Base-by-base conservation (phyloP, 2,888 invertebrate species). In the Stenoptilia bipunctidactyla region DNA sequence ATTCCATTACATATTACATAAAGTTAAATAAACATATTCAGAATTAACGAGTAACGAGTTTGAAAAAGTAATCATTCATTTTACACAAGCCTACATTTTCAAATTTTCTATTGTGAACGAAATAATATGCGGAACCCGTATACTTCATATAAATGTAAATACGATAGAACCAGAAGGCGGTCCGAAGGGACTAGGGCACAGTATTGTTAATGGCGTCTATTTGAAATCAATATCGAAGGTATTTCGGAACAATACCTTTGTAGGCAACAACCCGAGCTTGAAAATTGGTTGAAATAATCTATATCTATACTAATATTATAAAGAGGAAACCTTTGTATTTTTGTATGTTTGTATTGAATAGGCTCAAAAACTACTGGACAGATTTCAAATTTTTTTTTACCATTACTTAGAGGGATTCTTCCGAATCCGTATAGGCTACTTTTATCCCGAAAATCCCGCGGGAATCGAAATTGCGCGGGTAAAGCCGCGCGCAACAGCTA, bases 101-200 rank as follows among this genome's bases (percentile, higher is more conserved):
- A 30, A 30, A 30, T n/a, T 30, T 9, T 30, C 30, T 30, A 30
- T 30, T 30, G 30, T 30, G 9, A 3, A 9, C 10, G 30, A 8
- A 10, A 30, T 4, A 30, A 8, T 30, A 8, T 30, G n/a, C 30
- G 30, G 30, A 58, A 53, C 50, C 46, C 49, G 67, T 58, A 61
- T 58, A 56, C 66, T 67, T 61, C 55, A 69, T 71, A 66, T 64
- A 66, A 64, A 72, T 72, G 68, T 64, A 67, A 72, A 75, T 71
- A 65, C 50, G 48, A 43, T 40, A 39, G n/a, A 57, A 55, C 50
- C 41, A 46, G 45, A 52, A 56, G 57, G 57, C 48, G 50, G 56
- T 51, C 62, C 59, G 41, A 45, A 47, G 59, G 65, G 65, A 61
- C 58, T 58, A 52, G 51, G 46, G 58, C 61, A 63, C 65, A 66